These are phyloP conservation scores for Sebastes oblongus DNA, from an alignment of 2,797 vertebrate genomes.

Conservation along the genomic window DNA sequence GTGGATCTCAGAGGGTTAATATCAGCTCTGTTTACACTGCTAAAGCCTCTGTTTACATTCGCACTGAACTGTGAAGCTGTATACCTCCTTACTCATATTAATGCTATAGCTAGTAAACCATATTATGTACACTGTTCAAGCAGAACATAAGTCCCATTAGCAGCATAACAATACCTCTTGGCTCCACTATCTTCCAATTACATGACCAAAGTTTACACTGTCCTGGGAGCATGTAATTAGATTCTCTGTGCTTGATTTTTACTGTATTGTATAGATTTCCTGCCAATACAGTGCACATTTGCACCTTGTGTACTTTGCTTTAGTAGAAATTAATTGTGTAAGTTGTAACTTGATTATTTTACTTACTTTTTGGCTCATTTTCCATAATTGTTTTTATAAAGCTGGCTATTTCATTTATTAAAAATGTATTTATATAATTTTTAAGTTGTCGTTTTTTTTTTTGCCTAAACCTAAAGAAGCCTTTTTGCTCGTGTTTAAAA, in stretches of 20 bases:
- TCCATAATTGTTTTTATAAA: not conserved
- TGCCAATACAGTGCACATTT: not conserved
- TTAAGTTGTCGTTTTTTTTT: no score
- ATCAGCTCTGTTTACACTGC: not conserved
- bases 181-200: not conserved
- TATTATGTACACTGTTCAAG: not conserved
- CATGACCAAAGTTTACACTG: not conserved
- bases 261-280: not conserved
- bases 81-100: not conserved
- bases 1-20: not conserved
- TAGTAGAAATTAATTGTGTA: not conserved
- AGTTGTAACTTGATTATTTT: not conserved
- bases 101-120: not conserved
- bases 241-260: not conserved
- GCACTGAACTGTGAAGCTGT: not conserved
- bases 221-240: constrained; percentile 1
- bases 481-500: no score
- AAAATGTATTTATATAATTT: no score
- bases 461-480: no score
- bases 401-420: not conserved
- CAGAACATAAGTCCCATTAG: not conserved
- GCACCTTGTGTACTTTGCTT: not conserved
- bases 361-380: not conserved
- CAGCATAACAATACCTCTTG: not conserved
- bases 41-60: not conserved